Conservation (phyloP, 2,113 vertebrate species). For the Alouatta palliata region DNA sequence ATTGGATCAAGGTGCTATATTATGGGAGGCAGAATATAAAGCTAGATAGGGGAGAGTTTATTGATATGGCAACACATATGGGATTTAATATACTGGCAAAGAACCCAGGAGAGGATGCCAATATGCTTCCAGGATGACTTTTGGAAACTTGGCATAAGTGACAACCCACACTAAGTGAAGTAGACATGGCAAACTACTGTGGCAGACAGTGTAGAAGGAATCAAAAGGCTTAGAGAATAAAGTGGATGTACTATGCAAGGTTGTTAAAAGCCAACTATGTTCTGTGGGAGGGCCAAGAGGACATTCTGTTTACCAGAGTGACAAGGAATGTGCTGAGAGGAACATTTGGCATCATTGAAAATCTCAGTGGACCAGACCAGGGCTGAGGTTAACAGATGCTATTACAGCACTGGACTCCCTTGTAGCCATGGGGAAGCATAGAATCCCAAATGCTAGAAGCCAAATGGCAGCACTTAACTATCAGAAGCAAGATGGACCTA, state of each 20-base stretch:
- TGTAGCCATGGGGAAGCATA: neutral
- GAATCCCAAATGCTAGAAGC: neutral
- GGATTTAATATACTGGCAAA: neutral
- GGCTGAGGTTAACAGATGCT: neutral
- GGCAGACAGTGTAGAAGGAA: neutral
- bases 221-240: neutral
- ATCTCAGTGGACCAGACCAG: neutral
- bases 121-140: neutral
- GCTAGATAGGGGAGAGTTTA: neutral
- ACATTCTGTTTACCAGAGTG: neutral
- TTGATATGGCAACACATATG: neutral
- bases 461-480: neutral
- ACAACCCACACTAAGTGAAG: neutral
- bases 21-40: neutral
- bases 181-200: neutral
- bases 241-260: neutral
- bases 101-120: neutral
- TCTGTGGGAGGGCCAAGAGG: neutral
- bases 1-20: neutral
- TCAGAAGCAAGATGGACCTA: neutral
- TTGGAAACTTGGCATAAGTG: constrained; percentile 36
- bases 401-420: neutral
- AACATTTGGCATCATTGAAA: neutral
- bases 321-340: neutral
- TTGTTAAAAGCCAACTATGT: neutral